Percentiles rank a stretch among this genome's conserved stretches.
Evolutionary conservation across 2,113 vertebrate species (phyloP).

Genomic region (Thamnophis sirtalis): DNA sequence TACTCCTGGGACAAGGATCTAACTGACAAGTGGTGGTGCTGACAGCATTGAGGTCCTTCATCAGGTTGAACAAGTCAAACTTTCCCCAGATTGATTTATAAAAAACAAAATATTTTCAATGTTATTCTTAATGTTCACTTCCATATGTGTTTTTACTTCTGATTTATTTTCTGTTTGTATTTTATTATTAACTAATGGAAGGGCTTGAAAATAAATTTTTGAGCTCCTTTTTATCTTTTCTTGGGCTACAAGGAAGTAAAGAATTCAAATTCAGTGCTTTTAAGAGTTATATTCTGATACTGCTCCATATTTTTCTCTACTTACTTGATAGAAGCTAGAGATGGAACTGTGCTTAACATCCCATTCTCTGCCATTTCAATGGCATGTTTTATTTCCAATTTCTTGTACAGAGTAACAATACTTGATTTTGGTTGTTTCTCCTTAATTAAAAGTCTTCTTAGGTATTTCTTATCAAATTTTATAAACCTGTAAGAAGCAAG

Average conservation of each 20-base stretch:
- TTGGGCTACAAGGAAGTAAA: neutral
- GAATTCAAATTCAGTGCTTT: neutral
- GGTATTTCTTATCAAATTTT: conserved; percentile 86
- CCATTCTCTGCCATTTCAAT: conserved; percentile 87
- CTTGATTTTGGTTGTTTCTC: conserved; percentile 85
- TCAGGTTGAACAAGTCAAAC: neutral
- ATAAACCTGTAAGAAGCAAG: conserved; percentile 76
- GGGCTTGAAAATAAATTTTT: neutral
- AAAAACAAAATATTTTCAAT: neutral
- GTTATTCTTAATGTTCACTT: neutral
- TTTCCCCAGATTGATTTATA: neutral
- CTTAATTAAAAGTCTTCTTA: conserved; percentile 86
- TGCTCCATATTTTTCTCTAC: conserved; percentile 37
- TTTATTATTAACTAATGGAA: neutral
- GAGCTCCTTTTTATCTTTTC: neutral
- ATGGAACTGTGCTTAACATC: conserved; percentile 68
- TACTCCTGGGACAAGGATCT: neutral
- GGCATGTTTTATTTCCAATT: conserved; percentile 91
- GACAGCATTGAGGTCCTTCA: neutral
- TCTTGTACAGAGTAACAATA: conserved; percentile 91
- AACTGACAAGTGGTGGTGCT: neutral
- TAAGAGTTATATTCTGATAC: neutral
- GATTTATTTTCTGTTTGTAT: neutral
- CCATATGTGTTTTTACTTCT: neutral
- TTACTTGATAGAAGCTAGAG: conserved; percentile 72